Evolutionary conservation across 2,113 vertebrate species (phyloP).

Genomic region (Sinocyclocheilus maitianheensis): DNA sequence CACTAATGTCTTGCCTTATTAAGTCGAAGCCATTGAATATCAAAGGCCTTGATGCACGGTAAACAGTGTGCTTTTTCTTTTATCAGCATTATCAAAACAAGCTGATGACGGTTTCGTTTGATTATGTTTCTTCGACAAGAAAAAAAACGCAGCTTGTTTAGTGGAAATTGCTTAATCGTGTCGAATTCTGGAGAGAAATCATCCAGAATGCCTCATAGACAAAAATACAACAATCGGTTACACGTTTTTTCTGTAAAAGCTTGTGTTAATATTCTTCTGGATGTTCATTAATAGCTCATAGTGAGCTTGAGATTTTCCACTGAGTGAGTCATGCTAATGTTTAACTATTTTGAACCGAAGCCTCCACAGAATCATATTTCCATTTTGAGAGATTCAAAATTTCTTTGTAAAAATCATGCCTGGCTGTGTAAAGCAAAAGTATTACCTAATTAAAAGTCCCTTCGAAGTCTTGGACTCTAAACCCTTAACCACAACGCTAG

Average conservation of each 20-base stretch:
- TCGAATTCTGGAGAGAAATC: conserved; percentile 5
- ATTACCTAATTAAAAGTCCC: conserved; percentile 4
- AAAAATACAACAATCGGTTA: not conserved
- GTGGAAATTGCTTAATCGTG: conserved; percentile 22
- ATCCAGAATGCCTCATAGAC: conserved; percentile 18
- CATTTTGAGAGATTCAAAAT: not conserved
- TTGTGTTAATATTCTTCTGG: conserved; percentile 27
- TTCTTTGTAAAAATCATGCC: not conserved
- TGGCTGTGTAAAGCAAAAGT: not conserved
- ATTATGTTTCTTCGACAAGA: conserved; percentile 10
- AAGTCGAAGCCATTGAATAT: conserved; percentile 33
- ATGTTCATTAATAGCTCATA: conserved; percentile 35
- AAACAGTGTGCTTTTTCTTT: conserved; percentile 2
- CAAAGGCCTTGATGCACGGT: conserved; percentile 29
- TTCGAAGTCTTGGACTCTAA: conserved; percentile 2
- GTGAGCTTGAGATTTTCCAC: conserved; percentile 15
- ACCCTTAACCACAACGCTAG: conserved; percentile 28
- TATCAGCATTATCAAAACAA: conserved; percentile 32
- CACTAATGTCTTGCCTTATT: conserved; percentile 59
- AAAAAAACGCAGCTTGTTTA: conserved; percentile 17
- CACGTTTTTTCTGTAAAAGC: conserved; percentile 34
- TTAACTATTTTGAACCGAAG: conserved; percentile 22
- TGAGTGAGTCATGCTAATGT: conserved; percentile 33
- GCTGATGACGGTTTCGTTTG: conserved; percentile 26
- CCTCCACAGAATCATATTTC: not conserved